Evolutionary conservation across 2,888 invertebrate species (phyloP).

Genomic region (Eupithecia abbreviata): DNA sequence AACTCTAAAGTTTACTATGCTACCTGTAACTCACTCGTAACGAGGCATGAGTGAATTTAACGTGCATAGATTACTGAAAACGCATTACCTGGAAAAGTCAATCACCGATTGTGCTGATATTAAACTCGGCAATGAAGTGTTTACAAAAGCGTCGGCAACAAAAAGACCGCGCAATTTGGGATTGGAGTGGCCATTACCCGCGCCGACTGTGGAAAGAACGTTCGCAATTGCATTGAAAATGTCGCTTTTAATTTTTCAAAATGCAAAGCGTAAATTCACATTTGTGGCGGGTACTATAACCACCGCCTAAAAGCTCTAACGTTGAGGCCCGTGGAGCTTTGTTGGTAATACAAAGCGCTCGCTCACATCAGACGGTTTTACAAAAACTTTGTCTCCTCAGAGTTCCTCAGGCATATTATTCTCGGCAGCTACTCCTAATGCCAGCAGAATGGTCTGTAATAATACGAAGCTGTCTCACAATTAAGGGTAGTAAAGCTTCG

Average conservation of each 20-base stretch:
- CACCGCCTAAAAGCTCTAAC: constrained; percentile 77
- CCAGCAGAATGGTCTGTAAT: constrained; percentile 31
- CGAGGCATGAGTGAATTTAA: constrained; percentile 5
- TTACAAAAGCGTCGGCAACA: constrained; percentile 70
- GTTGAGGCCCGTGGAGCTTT: constrained; percentile 70
- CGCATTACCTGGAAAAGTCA: neutral
- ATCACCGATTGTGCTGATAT: constrained; percentile 1
- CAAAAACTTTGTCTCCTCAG: constrained; percentile 68
- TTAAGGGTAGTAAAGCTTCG: constrained; percentile 27
- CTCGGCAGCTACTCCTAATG: constrained; percentile 35
- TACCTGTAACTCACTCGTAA: constrained; percentile 26
- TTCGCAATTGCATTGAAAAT: constrained; percentile 79
- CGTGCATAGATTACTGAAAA: neutral
- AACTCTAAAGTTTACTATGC: constrained; percentile 30
- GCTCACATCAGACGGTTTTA: constrained; percentile 67
- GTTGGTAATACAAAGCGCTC: constrained; percentile 76
- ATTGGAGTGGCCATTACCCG: constrained; percentile 81
- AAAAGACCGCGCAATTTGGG: constrained; percentile 71
- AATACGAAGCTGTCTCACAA: constrained; percentile 22
- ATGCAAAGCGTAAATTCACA: constrained; percentile 79
- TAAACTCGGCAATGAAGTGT: constrained; percentile 53
- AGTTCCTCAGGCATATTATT: constrained; percentile 54
- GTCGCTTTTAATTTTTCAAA: constrained; percentile 82
- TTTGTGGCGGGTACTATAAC: constrained; percentile 75
- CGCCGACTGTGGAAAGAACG: constrained; percentile 75